These are phyloP conservation scores for Erythrolamprus reginae DNA, from an alignment of 2,113 vertebrate genomes.

Conservation along the genomic window DNA sequence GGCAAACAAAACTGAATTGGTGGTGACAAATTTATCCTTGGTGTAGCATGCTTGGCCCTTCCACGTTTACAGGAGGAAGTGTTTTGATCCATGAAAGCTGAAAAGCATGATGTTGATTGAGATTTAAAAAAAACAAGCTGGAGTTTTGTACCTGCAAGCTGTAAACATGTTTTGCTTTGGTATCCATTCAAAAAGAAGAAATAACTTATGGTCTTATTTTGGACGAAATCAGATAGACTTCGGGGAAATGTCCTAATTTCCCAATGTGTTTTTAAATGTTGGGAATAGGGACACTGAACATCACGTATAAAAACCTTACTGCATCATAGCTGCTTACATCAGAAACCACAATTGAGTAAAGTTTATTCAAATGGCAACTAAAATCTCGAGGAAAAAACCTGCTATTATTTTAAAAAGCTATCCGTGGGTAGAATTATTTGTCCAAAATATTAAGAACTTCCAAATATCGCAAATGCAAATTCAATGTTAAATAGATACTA, in stretches of 20 bases:
- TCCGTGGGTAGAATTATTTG: background rate
- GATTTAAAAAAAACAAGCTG: slow-evolving; percentile 1
- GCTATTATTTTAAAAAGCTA: background rate
- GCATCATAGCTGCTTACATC: background rate
- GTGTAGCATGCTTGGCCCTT: background rate
- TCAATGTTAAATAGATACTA: background rate
- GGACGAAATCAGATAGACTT: slow-evolving; percentile 10
- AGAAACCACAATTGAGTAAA: background rate
- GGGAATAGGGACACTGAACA: background rate
- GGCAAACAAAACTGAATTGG: slow-evolving; percentile 13
- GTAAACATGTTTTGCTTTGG: background rate
- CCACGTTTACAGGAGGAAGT: background rate
- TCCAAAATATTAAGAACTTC: background rate
- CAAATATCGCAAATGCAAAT: background rate
- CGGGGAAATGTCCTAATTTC: background rate
- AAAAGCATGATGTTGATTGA: background rate
- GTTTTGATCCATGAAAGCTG: background rate
- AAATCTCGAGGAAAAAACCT: background rate
- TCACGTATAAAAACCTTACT: background rate
- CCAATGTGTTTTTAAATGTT: slow-evolving; percentile 4
- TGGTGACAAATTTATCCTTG: background rate
- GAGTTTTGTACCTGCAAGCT: slow-evolving; percentile 15
- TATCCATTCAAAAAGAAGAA: background rate
- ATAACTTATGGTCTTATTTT: background rate
- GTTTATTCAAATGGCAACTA: background rate